Conservation (phyloP, 2,797 vertebrate species). For the Intellagama lesueurii region DNA sequence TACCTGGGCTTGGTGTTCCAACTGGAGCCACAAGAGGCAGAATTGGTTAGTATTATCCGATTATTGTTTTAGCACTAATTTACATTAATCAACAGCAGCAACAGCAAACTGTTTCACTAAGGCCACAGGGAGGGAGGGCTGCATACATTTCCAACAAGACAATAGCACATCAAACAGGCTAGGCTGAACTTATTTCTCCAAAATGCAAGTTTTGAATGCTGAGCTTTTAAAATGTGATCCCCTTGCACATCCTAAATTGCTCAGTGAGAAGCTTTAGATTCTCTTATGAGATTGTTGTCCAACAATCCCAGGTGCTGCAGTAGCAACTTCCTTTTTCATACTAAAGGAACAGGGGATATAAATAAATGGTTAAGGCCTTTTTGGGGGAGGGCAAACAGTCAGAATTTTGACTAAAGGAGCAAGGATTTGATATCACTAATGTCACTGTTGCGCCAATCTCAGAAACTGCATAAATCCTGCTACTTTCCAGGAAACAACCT, state of each 20-base stretch:
- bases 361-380: neutral
- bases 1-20: neutral
- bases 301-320: neutral
- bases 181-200: neutral
- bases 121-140: no score
- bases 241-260: neutral
- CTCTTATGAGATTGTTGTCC: neutral
- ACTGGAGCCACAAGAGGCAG: neutral
- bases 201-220: constrained; percentile 1
- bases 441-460: neutral
- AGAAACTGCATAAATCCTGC: neutral
- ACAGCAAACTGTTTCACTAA: neutral
- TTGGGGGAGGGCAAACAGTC: neutral
- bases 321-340: neutral
- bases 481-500: constrained; percentile 3
- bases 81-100: neutral
- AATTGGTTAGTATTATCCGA: neutral
- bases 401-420: neutral
- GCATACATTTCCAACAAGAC: neutral
- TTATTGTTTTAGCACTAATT: neutral
- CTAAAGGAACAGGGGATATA: neutral
- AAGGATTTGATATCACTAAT: neutral
- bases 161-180: neutral
- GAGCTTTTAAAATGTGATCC: neutral
- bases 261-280: neutral